A percentile compares a stretch with the other conserved stretches of the same genome.
Evolutionary conservation across 2,888 invertebrate genomes (phyloP).

Genomic region (Melinaea menophilus): DNA sequence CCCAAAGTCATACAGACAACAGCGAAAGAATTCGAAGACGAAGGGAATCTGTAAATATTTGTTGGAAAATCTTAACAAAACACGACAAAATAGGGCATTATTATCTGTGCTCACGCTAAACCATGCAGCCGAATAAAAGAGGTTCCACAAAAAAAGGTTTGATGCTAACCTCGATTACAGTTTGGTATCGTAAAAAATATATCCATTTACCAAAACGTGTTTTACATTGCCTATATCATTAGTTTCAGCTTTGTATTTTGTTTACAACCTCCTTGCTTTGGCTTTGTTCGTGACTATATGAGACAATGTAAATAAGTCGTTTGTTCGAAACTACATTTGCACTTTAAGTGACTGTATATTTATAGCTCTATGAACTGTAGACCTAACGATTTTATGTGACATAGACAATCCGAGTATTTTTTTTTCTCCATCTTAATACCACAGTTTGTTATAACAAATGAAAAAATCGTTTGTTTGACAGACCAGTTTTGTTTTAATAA

Average conservation of each 20-base stretch:
- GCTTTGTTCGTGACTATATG: too few species aligned
- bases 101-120: slow-evolving; percentile 5
- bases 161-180: slow-evolving; percentile 10
- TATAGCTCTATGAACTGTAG: too few species aligned
- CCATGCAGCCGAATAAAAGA: slow-evolving; percentile 10
- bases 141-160: slow-evolving; percentile 13
- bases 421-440: too few species aligned
- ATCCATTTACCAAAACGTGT: slow-evolving; percentile 8
- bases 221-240: slow-evolving; percentile 4
- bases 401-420: too few species aligned
- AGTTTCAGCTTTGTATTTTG: not conserved
- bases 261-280: not conserved
- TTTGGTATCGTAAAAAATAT: slow-evolving; percentile 12
- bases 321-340: too few species aligned
- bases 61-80: slow-evolving; percentile 4
- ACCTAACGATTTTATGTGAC: too few species aligned
- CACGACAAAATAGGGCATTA: slow-evolving; percentile 4
- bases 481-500: too few species aligned
- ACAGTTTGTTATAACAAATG: too few species aligned
- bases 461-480: too few species aligned
- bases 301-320: too few species aligned
- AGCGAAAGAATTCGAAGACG: not conserved
- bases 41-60: not conserved
- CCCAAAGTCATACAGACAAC: not conserved
- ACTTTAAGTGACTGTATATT: too few species aligned